A percentile compares a stretch with the other conserved stretches of the same genome.
Conservation (phyloP, 2,797 vertebrate genomes). For the Notamacropus eugenii region DNA sequence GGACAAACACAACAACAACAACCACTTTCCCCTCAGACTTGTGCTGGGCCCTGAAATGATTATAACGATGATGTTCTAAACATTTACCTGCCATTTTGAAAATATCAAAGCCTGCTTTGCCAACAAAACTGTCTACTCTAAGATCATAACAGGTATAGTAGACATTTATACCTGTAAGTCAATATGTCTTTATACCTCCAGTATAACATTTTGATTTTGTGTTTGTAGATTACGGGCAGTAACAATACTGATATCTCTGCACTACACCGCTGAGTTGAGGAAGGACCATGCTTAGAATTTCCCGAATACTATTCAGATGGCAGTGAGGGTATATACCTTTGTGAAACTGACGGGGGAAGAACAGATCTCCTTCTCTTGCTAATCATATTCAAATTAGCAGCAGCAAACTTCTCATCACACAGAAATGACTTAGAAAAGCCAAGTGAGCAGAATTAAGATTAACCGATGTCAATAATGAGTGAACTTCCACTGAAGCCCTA, state of each 20-base stretch:
- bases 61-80: slow-evolving; percentile 30
- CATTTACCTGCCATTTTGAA: slow-evolving; percentile 58
- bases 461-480: slow-evolving; percentile 43
- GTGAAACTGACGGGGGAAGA: slow-evolving; percentile 14
- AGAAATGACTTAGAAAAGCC: rapidly evolving
- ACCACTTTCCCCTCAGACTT: not conserved
- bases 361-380: not conserved
- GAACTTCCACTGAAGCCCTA: not conserved
- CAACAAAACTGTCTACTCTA: slow-evolving; percentile 69
- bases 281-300: slow-evolving; percentile 47
- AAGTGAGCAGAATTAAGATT: not conserved
- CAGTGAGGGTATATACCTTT: not conserved
- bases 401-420: not conserved
- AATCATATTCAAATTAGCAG: slow-evolving; percentile 49
- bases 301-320: not conserved
- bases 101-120: slow-evolving; percentile 64
- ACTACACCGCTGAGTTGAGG: slow-evolving; percentile 59
- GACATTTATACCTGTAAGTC: slow-evolving; percentile 84
- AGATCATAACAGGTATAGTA: slow-evolving; percentile 80
- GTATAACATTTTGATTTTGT: slow-evolving; percentile 66
- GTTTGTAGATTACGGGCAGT: slow-evolving; percentile 59
- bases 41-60: slow-evolving; percentile 2
- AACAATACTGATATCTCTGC: slow-evolving; percentile 48
- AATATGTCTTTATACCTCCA: slow-evolving; percentile 74
- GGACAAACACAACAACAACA: no score